Base-by-base conservation (phyloP, 1,140 invertebrate species). In the Cotesia glomerata region DNA sequence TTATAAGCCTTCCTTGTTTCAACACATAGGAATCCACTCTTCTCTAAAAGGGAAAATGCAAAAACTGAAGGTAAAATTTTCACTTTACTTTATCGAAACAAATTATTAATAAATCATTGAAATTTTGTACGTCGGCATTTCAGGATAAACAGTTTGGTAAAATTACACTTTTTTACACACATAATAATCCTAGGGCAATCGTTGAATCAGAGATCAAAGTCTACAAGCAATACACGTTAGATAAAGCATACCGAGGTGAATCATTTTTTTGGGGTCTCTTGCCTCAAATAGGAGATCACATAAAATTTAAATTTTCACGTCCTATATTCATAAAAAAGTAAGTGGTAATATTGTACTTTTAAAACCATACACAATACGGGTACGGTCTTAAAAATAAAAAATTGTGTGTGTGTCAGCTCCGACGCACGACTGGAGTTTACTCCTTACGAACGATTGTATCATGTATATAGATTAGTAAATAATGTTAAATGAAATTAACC, bases 31-130 rank as follows among this genome's bases (percentile, higher is more conserved):
- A 9, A 94, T 94, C 5, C 95, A 97, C 82, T 98, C 97, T 0
- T 98, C 97, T 0, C 88, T 99, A 0, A 96, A 95, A 85, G 97
- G 97, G 73, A 99, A 99, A 90, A 94, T 98, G 62, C 97, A 99
- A 82, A 98, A 97, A 87, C 87, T 99, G 0, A 97, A 98, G 91
- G 95, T 96, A 88, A 78, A 78, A 73, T 63, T 73, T 64, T 8
- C 64, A 36, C n/a, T 56, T 66, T 56, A 58, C 58, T 18, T 72
- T 75, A 66, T 68, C 11, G 1, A 11, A 54, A 54, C 13, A 54
- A n/a, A 45, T 45, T 11, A 45, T 9, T 11, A 9, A 45, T 45
- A 9, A 7, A 45, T 45, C 7, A 45, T 45, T 11, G 75, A 74
- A 74, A 61, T 75, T 81, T 84, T 63, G 11, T 16, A 34, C 49